Evolutionary conservation across 30 jellyfish, hydroid and myxozoan genomes (phyloP).

Genomic region (Sanderia malayensis): DNA sequence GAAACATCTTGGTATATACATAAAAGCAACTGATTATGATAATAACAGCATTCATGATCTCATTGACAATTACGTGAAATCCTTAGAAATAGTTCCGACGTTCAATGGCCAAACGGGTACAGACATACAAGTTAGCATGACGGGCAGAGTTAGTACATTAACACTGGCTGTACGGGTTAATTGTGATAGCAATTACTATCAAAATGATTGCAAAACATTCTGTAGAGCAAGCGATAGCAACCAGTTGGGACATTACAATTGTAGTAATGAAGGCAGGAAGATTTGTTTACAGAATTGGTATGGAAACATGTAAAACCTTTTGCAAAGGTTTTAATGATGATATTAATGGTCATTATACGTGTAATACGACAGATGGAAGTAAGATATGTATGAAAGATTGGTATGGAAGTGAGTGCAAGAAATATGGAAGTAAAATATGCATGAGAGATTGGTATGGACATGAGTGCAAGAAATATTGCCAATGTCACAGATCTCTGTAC

Average conservation of each 20-base stretch:
- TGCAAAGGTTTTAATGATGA: neutral
- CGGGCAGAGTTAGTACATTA: neutral
- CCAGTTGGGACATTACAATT: neutral
- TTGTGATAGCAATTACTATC: neutral
- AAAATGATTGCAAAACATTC: neutral
- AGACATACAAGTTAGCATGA: neutral
- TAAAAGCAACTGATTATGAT: neutral
- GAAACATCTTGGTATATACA: neutral
- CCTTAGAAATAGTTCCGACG: neutral
- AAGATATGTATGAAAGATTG: neutral
- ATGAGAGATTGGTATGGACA: constrained; percentile 38
- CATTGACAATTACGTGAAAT: neutral
- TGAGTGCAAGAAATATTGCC: constrained; percentile 27
- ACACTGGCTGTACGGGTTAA: neutral
- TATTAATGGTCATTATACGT: neutral
- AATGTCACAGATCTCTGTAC: no score
- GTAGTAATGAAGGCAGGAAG: neutral
- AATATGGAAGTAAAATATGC: constrained; percentile 25
- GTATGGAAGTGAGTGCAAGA: constrained; percentile 11
- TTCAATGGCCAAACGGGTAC: neutral
- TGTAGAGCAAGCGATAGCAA: neutral
- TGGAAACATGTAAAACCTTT: neutral
- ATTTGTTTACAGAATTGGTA: neutral
- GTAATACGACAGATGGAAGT: neutral
- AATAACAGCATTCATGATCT: neutral